Conservation (phyloP, 53 echinoderm and acorn worm genomes). For the Patiria pectinifera region DNA sequence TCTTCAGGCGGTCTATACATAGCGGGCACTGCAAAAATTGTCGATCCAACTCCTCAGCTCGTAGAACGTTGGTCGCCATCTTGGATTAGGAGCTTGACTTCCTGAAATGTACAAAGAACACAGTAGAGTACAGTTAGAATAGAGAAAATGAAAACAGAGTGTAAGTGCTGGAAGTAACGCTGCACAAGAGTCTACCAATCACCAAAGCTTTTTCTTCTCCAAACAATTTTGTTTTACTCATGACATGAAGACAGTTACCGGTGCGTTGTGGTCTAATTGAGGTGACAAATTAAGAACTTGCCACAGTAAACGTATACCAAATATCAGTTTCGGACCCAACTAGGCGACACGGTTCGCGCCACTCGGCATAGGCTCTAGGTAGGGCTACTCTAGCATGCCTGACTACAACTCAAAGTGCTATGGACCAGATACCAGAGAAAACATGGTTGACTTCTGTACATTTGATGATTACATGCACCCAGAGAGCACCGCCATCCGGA, state of each 20-base stretch:
- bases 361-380: no score
- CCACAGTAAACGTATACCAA: no score
- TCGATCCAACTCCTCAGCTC: slow-evolving; percentile 93
- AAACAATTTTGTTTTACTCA: background rate
- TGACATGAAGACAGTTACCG: background rate
- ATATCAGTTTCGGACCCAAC: no score
- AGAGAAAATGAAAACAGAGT: background rate
- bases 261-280: background rate
- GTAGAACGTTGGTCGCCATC: slow-evolving; percentile 63
- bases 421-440: no score
- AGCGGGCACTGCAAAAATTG: slow-evolving; percentile 96
- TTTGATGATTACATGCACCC: no score
- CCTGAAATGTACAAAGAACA: background rate
- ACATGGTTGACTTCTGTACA: no score
- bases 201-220: background rate
- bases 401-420: no score
- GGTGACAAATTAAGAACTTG: no score
- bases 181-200: background rate
- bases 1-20: slow-evolving; percentile 91
- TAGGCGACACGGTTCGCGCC: no score
- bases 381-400: no score
- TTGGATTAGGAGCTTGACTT: background rate
- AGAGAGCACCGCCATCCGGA: no score
- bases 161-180: background rate
- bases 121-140: background rate